These are phyloP conservation scores for Eristalis intricaria DNA, from an alignment of 2,888 invertebrate species.

Conservation along the genomic window DNA sequence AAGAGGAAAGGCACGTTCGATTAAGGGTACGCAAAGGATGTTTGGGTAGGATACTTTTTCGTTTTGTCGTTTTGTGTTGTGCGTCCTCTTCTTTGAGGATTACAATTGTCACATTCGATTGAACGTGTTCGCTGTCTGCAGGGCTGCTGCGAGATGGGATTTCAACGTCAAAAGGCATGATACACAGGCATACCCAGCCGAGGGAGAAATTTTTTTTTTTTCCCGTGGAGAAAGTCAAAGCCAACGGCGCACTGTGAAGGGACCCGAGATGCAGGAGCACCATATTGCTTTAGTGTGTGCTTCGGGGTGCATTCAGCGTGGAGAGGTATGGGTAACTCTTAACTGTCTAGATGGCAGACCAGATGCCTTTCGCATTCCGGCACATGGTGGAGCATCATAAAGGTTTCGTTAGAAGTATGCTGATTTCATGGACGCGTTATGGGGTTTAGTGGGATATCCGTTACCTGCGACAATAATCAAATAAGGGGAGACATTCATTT, in stretches of 20 bases:
- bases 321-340: constrained; percentile 24
- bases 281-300: background rate
- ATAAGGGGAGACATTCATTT: no score
- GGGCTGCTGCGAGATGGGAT: constrained; percentile 15
- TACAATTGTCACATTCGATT: constrained; percentile 71
- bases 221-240: background rate
- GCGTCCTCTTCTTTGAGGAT: constrained; percentile 39
- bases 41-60: background rate
- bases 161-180: constrained; percentile 28
- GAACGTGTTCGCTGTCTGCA: constrained; percentile 43
- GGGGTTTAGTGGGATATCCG: no score
- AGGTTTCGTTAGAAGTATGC: background rate
- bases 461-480: no score
- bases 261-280: background rate
- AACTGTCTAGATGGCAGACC: background rate
- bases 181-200: constrained; percentile 2
- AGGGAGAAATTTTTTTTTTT: background rate
- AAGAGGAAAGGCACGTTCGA: constrained; percentile 18
- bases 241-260: background rate
- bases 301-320: background rate
- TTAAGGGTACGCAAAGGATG: constrained; percentile 7
- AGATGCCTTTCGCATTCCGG: constrained; percentile 31
- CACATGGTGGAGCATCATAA: constrained; percentile 3
- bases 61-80: background rate
- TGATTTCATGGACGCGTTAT: no score